Evolutionary conservation across 2,888 invertebrate species (phyloP).

Genomic region (Danaus chrysippus): DNA sequence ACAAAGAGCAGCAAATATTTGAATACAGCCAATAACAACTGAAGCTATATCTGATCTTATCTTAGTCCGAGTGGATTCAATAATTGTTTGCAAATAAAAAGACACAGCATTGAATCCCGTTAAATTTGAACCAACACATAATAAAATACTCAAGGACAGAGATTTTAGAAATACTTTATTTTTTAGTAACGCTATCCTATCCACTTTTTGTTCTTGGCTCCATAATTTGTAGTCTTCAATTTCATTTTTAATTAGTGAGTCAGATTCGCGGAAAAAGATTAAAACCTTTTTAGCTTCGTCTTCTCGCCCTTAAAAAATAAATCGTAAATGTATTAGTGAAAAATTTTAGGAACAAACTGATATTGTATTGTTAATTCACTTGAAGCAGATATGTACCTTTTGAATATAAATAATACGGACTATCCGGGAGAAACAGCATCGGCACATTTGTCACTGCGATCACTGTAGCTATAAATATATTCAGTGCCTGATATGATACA

Average conservation of each 20-base stretch:
- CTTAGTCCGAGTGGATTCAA: constrained; percentile 51
- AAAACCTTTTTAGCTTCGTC: constrained; percentile 48
- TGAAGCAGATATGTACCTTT: constrained; percentile 31
- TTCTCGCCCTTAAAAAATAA: constrained; percentile 40
- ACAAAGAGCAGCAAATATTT: constrained; percentile 48
- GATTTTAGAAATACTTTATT: constrained; percentile 41
- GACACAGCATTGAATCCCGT: constrained; percentile 52
- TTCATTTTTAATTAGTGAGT: constrained; percentile 46
- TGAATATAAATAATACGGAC: constrained; percentile 52
- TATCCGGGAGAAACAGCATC: constrained; percentile 53
- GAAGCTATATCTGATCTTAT: constrained; percentile 51
- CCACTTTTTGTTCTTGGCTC: constrained; percentile 27
- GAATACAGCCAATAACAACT: constrained; percentile 51
- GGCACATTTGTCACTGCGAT: constrained; percentile 44
- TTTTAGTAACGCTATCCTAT: constrained; percentile 34
- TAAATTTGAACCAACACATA: constrained; percentile 40
- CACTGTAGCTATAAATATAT: constrained; percentile 39
- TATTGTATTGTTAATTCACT: neutral
- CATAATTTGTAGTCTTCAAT: constrained; percentile 46
- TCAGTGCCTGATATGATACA: constrained; percentile 46
- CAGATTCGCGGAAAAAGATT: constrained; percentile 49
- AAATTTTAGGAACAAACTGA: neutral
- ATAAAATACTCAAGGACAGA: constrained; percentile 34
- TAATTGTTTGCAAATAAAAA: constrained; percentile 55
- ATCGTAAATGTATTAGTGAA: neutral